phyloP scores from a whole-genome alignment of 2,113 vertebrate species.

The Pseudorasbora parva region DNA sequence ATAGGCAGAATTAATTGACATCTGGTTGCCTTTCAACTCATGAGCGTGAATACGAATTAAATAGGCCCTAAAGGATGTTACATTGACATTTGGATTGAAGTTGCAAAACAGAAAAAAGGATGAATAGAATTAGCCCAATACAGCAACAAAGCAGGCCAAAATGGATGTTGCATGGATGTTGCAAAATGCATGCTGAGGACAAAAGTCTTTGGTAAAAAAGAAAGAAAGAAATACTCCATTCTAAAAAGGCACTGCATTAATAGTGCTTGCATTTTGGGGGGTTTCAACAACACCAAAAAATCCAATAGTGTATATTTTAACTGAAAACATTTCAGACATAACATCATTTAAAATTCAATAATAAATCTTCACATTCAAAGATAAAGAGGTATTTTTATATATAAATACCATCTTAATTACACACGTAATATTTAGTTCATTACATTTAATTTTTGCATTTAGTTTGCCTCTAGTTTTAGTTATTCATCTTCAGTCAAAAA shows the following conservation, averaged over 20 bases:
- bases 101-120: not conserved
- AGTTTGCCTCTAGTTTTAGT: not conserved
- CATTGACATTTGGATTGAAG: not conserved
- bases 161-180: too few species aligned
- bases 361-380: not conserved
- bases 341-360: not conserved
- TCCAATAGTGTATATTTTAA: too few species aligned
- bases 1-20: not conserved
- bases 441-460: not conserved
- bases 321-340: not conserved
- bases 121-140: not conserved
- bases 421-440: not conserved
- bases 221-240: too few species aligned
- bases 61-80: not conserved
- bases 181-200: not conserved
- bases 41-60: not conserved
- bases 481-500: not conserved
- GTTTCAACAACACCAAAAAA: not conserved
- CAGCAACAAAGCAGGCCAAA: not conserved
- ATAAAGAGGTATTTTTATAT: too few species aligned
- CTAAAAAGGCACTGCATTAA: too few species aligned
- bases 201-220: not conserved
- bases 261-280: too few species aligned
- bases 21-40: not conserved
- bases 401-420: not conserved